phyloP scores from a whole-genome alignment of 1,140 invertebrate species.

The Drosophila grimshawi region DNA sequence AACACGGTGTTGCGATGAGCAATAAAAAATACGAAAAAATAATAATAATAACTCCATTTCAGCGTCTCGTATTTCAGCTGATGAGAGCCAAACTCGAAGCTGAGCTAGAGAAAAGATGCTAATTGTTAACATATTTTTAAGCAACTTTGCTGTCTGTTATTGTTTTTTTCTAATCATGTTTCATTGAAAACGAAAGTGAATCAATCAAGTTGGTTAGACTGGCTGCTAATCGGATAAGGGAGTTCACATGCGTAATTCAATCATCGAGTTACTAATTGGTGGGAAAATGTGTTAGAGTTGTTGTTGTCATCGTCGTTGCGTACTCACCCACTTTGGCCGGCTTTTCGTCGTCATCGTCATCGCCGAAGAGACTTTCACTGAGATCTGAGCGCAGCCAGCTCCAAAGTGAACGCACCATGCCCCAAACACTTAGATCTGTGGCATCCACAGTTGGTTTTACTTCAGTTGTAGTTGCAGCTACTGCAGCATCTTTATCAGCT shows the following conservation, averaged over 20 bases:
- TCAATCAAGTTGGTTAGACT: constrained; percentile 16
- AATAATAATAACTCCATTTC: neutral
- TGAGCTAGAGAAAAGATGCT: neutral
- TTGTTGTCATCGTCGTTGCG: constrained; percentile 14
- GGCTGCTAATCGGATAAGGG: constrained; percentile 22
- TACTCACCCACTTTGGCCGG: constrained; percentile 68
- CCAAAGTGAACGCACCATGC: constrained; percentile 75
- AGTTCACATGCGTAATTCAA: constrained; percentile 45
- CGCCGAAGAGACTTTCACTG: constrained; percentile 79
- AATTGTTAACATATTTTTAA: constrained; percentile 64
- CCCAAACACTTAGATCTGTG: constrained; percentile 78
- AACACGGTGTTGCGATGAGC: constrained; percentile 34
- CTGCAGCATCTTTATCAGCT: constrained; percentile 48
- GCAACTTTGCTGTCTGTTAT: constrained; percentile 37
- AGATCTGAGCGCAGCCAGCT: constrained; percentile 76
- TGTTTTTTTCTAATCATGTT: constrained; percentile 51
- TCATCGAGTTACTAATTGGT: constrained; percentile 55
- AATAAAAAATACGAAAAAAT: constrained; percentile 2
- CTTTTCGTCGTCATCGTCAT: constrained; percentile 63
- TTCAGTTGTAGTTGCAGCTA: constrained; percentile 27
- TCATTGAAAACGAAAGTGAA: constrained; percentile 79
- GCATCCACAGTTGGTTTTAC: constrained; percentile 55
- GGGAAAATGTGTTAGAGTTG: constrained; percentile 31
- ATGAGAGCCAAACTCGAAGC: constrained; percentile 12
- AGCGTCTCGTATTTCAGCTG: constrained; percentile 29